Base-by-base conservation (phyloP, 2,888 invertebrate genomes). In the Enchytraeus crypticus region DNA sequence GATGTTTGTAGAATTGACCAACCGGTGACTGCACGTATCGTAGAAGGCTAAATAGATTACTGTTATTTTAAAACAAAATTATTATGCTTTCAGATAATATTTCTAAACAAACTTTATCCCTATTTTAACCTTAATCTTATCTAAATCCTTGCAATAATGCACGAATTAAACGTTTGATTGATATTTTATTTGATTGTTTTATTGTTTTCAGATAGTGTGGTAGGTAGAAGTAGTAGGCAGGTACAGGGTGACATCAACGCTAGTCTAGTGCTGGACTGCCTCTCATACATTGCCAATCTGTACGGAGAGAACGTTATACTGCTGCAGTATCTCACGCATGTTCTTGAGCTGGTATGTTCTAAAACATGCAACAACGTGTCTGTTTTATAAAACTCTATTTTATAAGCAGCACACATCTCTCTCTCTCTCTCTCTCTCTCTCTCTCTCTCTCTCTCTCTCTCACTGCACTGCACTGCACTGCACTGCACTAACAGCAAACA, bases 201-300 rank as follows among this genome's bases (percentile, higher is more conserved):
- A 43, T 53, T 8, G 5, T 14, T 53, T 32, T 3, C 32, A 55
- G 55, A 27, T 5, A 33, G 51, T 33, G 38, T 38, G 23, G 47
- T 57, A 18, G 57, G 60, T 60, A 59, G 60, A 29, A 62, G 61
- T n/a, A 46, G 45, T 23, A 57, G 53, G 23, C 60, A 59, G 34
- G 72, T 81, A 86, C 73, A 70, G 43, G 82, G 95, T 0, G 96
- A 97, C 80, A 82, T 82, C 59, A 88, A 89, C 77, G 89, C 92
- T 0, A 82, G 83, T 32, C 88, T 89, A 74, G 91, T 97, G n/a
- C 83, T 96, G 66, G 88, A 90, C 71, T 92, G 92, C 77, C 85
- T 97, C 30, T 86, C 88, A 64, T 87, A 88, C 66, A 90, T 96
- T 69, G 88, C 91, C 58, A 87, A 71, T 23, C 62, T 77, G 43